These are phyloP conservation scores for Macrostomum lignano DNA, from an alignment of 1,140 invertebrate species.

Conservation along the genomic window DNA sequence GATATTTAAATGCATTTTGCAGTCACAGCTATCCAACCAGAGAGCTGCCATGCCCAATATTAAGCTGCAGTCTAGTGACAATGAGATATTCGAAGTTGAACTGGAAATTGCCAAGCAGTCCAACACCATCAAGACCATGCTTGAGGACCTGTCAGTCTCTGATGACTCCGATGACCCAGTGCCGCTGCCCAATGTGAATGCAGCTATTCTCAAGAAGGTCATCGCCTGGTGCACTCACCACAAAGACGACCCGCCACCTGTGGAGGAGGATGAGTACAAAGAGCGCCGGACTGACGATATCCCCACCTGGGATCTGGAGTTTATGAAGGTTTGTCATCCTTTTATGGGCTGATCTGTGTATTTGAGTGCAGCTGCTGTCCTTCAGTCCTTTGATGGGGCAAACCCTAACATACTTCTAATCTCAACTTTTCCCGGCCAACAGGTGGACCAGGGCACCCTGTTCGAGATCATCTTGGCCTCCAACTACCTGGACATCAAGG, in stretches of 20 bases:
- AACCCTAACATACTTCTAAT: too few species aligned
- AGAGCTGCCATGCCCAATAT: slow-evolving; percentile 28
- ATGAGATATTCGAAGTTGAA: slow-evolving; percentile 80
- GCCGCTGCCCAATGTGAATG: slow-evolving; percentile 87
- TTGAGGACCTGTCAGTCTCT: slow-evolving; percentile 46
- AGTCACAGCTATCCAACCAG: too few species aligned
- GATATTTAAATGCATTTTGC: too few species aligned
- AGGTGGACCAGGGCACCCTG: slow-evolving; percentile 73
- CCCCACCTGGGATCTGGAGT: slow-evolving; percentile 92
- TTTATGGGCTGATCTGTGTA: too few species aligned
- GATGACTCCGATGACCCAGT: slow-evolving; percentile 71
- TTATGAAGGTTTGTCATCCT: too few species aligned
- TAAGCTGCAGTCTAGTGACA: slow-evolving; percentile 57
- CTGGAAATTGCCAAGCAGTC: slow-evolving; percentile 91
- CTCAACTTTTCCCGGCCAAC: too few species aligned
- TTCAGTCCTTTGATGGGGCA: too few species aligned
- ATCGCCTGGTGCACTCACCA: slow-evolving; percentile 19
- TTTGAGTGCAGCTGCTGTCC: too few species aligned
- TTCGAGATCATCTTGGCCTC: slow-evolving; percentile 81
- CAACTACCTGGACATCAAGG: slow-evolving; percentile 91
- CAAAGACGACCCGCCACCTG: slow-evolving; percentile 55
- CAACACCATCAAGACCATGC: slow-evolving; percentile 91
- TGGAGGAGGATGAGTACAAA: slow-evolving; percentile 83
- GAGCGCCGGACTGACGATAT: slow-evolving; percentile 96
- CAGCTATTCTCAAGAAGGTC: slow-evolving; percentile 70